These are phyloP conservation scores for Holacanthella duospinosa DNA, from an alignment of 2,888 invertebrate species.

Conservation along the genomic window DNA sequence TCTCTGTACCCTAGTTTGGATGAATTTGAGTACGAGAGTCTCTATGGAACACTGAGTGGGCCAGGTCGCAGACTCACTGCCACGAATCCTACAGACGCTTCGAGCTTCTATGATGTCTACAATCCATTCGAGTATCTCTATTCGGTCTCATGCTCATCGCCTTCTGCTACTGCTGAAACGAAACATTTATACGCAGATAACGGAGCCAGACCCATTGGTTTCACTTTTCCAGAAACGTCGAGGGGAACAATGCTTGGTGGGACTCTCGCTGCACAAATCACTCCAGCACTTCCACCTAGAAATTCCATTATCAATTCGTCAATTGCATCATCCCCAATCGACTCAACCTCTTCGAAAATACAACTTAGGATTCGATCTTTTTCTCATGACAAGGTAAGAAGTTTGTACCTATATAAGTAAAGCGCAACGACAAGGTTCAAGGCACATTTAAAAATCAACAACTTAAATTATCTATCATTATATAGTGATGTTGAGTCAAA, in stretches of 20 bases:
- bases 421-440: background rate
- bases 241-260: slow-evolving; percentile 8
- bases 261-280: slow-evolving; percentile 31
- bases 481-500: too few relatives aligned
- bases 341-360: slow-evolving; percentile 4
- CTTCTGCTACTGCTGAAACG: slow-evolving; percentile 20
- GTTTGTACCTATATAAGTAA: background rate
- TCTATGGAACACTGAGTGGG: slow-evolving; percentile 12
- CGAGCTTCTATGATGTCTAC: slow-evolving; percentile 62
- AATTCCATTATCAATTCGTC: slow-evolving; percentile 43
- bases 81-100: slow-evolving; percentile 44
- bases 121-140: slow-evolving; percentile 70
- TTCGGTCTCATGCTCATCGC: slow-evolving; percentile 40
- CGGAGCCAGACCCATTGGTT: slow-evolving; percentile 14
- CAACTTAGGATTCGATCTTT: slow-evolving; percentile 5
- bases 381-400: slow-evolving; percentile 12
- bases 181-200: background rate
- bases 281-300: slow-evolving; percentile 54
- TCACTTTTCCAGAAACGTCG: background rate
- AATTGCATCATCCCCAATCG: background rate
- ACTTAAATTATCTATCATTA: too few relatives aligned
- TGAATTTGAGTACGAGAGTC: slow-evolving; percentile 13
- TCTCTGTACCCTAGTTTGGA: slow-evolving; percentile 28
- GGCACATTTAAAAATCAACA: background rate
- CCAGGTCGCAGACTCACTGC: slow-evolving; percentile 15